Evolutionary conservation across 2,888 invertebrate species (phyloP), one percentile per base, ranked within the genome.

Genomic region (Electrophaes corylata): DNA sequence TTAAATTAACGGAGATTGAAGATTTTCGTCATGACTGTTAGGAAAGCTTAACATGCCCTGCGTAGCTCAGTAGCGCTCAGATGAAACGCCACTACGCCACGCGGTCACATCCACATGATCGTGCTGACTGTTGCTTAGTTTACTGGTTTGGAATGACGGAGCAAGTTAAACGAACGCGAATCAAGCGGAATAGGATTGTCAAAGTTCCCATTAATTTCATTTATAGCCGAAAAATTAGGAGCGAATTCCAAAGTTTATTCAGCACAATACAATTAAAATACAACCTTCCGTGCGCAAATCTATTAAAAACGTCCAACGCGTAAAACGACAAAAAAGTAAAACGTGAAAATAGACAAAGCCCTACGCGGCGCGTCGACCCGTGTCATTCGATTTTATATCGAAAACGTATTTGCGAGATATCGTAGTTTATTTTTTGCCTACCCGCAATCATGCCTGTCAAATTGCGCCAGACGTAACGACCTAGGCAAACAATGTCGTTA

Each of bases 361-460:
- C 29, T 16, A 14, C 16, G 14, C 43, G 31, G 31, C 52, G 41
- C 57, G 51, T 31, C 51, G 46, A 47, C 47, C 51, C 48, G 48
- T 18, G 8, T 48, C 57, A 49, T 56, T 44, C 55, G 19, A 56
- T 56, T 55, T 56, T 56, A 55, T 55, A 56, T 56, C 55, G 44
- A 56, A 49, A 49, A 39, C 39, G 29, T 49, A 49, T 55, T 55
- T 48, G 23, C 31, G 37, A 44, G 44, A 58, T 58, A 40, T 50
- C 35, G 31, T 37, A 43, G 41, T 43, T 48, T 52, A 52, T 53
- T 52, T 43, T 57, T 49, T 35, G 52, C 29, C 47, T 52, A 50
- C 57, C 51, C 57, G 47, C 57, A 52, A 57, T 57, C 57, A 44
- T 10, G 33, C 18, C 4, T 37, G 33, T 46, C 48, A 31, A 37